A percentile compares a stretch with the other conserved stretches of the same genome.
Evolutionary conservation across 2,888 invertebrate genomes (phyloP).

Genomic region (Mesorhabditis sp.): DNA sequence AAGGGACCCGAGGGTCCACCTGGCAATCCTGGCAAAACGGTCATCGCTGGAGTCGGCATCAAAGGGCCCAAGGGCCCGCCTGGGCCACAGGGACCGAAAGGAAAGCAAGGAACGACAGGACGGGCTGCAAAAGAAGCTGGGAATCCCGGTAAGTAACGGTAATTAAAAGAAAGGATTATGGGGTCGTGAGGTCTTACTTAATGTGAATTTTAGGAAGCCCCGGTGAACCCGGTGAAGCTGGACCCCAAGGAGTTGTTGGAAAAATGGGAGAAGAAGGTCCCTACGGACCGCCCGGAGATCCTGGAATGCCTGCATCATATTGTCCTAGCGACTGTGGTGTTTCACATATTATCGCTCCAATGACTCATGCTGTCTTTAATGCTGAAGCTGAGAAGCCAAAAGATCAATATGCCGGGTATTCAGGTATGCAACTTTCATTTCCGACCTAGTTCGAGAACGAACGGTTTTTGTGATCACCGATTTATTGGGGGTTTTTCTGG

Average conservation of each 20-base stretch:
- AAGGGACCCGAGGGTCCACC: conserved; percentile 11
- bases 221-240: conserved; percentile 11
- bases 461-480: no score
- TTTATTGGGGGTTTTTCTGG: no score
- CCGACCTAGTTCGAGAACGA: no score
- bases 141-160: conserved; percentile 2
- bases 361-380: background rate
- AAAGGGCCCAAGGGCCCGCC: conserved; percentile 11
- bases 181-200: no score
- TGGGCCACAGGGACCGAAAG: conserved; percentile 11
- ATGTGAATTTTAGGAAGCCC: conserved; percentile 7
- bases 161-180: background rate
- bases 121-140: conserved; percentile 10
- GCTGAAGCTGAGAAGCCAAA: background rate
- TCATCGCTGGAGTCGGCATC: conserved; percentile 15
- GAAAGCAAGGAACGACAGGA: conserved; percentile 10
- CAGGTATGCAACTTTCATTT: background rate
- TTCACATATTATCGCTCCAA: background rate
- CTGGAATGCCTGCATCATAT: conserved; percentile 9
- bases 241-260: conserved; percentile 8
- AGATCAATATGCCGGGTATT: background rate
- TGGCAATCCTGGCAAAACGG: conserved; percentile 14
- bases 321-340: conserved; percentile 15
- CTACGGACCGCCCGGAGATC: conserved; percentile 11
- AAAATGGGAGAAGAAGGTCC: conserved; percentile 9